Evolutionary conservation across 2,113 vertebrate genomes (phyloP).

Genomic region (Myotis brandtii): DNA sequence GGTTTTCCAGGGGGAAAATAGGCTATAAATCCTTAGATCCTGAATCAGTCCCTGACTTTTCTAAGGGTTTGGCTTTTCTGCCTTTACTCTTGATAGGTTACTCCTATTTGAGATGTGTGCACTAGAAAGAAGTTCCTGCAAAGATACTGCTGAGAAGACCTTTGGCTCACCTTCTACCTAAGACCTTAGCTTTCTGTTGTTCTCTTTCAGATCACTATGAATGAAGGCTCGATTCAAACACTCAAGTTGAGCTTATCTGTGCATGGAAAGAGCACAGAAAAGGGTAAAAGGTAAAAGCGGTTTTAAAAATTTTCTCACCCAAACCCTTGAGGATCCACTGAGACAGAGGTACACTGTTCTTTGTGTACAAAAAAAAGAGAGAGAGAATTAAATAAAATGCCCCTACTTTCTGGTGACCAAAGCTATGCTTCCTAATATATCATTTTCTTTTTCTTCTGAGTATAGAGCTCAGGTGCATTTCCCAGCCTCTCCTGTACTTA

Average conservation of each 20-base stretch:
- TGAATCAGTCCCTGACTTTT: not conserved
- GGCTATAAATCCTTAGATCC: not conserved
- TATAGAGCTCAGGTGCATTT: not conserved
- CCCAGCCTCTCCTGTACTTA: not conserved
- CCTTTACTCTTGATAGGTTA: not conserved
- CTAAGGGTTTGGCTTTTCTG: not conserved
- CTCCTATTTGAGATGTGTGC: not conserved
- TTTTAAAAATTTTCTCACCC: not conserved
- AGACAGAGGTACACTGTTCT: not conserved
- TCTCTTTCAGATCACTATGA: not conserved
- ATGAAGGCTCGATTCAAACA: not conserved
- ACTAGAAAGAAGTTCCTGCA: not conserved
- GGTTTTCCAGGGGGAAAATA: not conserved
- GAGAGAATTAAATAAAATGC: not conserved
- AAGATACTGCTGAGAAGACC: not conserved
- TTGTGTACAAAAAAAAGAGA: not conserved
- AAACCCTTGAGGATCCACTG: not conserved
- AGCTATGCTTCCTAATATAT: not conserved
- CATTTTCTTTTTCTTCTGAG: not conserved
- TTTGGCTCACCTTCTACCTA: not conserved
- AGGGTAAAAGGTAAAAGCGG: not conserved
- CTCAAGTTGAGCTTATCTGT: not conserved
- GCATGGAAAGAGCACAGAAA: not conserved
- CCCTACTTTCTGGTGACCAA: not conserved
- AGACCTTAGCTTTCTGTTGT: not conserved